Percentiles rank a stretch among this genome's conserved stretches.
phyloP scores from a whole-genome alignment of 2,797 vertebrate genomes.

The Sebastolobus altivelis region DNA sequence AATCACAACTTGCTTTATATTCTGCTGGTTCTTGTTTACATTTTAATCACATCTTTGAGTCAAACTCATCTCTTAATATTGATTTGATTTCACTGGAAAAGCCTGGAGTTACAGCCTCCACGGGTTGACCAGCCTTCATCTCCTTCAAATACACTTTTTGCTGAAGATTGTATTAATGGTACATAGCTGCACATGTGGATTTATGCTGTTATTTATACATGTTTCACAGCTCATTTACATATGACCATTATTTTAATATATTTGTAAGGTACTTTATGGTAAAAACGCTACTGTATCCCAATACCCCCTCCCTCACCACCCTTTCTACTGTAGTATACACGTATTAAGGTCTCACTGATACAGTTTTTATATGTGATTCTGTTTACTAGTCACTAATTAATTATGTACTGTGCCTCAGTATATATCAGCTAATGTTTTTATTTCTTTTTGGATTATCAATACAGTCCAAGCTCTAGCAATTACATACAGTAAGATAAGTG shows the following conservation, averaged over 20 bases:
- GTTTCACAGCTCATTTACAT: slow-evolving; percentile 20
- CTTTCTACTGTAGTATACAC: slow-evolving; percentile 17
- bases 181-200: slow-evolving; percentile 37
- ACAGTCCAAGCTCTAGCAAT: slow-evolving; percentile 11
- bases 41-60: slow-evolving; percentile 49
- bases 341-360: not conserved
- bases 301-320: not conserved
- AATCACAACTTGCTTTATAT: slow-evolving; percentile 55
- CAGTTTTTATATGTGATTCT: slow-evolving; percentile 19
- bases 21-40: slow-evolving; percentile 71
- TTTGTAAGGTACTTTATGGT: slow-evolving; percentile 41
- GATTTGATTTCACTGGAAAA: slow-evolving; percentile 28
- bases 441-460: not conserved
- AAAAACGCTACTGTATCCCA: slow-evolving; percentile 34
- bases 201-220: slow-evolving; percentile 49
- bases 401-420: slow-evolving; percentile 19
- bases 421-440: slow-evolving; percentile 6
- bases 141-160: slow-evolving; percentile 23
- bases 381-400: slow-evolving; percentile 19
- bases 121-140: slow-evolving; percentile 24
- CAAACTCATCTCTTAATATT: slow-evolving; percentile 32
- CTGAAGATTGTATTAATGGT: slow-evolving; percentile 54
- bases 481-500: not conserved
- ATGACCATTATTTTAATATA: slow-evolving; percentile 41
- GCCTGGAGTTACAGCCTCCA: slow-evolving; percentile 15